These are phyloP conservation scores for Ia io DNA, from an alignment of 2,113 vertebrate species.

Conservation along the genomic window DNA sequence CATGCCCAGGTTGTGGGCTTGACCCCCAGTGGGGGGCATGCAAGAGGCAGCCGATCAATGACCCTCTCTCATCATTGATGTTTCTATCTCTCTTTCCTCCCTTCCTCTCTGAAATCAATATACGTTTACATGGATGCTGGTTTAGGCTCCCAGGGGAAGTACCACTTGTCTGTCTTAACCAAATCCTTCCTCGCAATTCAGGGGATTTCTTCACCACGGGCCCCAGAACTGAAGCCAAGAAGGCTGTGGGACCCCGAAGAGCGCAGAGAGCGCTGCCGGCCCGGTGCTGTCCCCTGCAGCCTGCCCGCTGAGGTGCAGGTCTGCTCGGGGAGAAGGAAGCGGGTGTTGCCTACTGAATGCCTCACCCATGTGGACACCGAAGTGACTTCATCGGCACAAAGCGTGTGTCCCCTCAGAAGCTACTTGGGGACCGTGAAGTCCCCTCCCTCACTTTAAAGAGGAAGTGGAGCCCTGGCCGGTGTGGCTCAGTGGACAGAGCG, in stretches of 20 bases:
- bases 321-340: too few species aligned
- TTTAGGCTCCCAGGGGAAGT: background rate
- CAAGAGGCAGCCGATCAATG: too few species aligned
- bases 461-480: too few species aligned
- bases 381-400: background rate
- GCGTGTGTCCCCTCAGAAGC: background rate
- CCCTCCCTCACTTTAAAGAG: background rate
- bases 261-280: background rate
- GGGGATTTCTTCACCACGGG: background rate
- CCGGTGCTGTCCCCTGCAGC: background rate
- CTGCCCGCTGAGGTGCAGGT: background rate
- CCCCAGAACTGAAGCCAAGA: background rate
- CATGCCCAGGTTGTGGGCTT: too few species aligned
- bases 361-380: too few species aligned
- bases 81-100: too few species aligned
- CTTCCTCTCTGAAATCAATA: too few species aligned
- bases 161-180: background rate
- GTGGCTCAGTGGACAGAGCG: too few species aligned
- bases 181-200: background rate
- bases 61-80: too few species aligned
- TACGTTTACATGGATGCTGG: too few species aligned
- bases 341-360: background rate
- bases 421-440: background rate
- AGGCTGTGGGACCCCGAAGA: background rate
- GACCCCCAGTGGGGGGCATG: too few species aligned